phyloP scores from a whole-genome alignment of 53 echinoderm and acorn worm genomes.

The Echinometra lucunter region DNA sequence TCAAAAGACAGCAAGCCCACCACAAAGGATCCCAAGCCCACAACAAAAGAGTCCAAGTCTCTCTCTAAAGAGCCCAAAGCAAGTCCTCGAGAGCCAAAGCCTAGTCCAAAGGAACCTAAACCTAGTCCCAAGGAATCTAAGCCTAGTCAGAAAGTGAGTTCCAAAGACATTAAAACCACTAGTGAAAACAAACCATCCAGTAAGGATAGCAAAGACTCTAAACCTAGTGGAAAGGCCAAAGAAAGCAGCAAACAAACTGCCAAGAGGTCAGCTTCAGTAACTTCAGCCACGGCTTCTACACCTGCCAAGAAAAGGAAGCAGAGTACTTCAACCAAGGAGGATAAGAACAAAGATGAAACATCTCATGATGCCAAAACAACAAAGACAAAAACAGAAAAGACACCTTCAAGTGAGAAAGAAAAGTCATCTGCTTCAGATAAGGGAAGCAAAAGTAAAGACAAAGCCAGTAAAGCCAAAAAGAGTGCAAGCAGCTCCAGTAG shows the following conservation, averaged over 20 bases:
- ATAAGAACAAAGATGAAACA: conserved; percentile 64
- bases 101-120: conserved; percentile 76
- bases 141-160: conserved; percentile 74
- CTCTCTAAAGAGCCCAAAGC: conserved; percentile 61
- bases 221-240: conserved; percentile 72
- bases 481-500: conserved; percentile 43
- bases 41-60: conserved; percentile 72
- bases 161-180: conserved; percentile 65
- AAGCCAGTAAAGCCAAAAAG: conserved; percentile 65
- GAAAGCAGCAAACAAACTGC: conserved; percentile 66
- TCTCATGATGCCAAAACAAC: conserved; percentile 72
- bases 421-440: conserved; percentile 63
- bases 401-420: conserved; percentile 52
- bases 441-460: conserved; percentile 64
- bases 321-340: conserved; percentile 77
- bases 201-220: conserved; percentile 69
- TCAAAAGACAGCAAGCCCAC: conserved; percentile 80
- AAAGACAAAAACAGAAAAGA: conserved; percentile 11
- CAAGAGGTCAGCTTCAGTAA: conserved; percentile 58
- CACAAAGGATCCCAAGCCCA: conserved; percentile 29
- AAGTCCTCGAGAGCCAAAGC: conserved; percentile 71
- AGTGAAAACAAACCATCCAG: conserved; percentile 13
- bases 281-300: conserved; percentile 12
- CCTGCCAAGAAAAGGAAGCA: conserved; percentile 89
- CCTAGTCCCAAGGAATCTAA: conserved; percentile 81